Percentiles rank a stretch among this genome's conserved stretches.
Conservation (phyloP, 1,140 invertebrate genomes). For the Cherax quadricarinatus region DNA sequence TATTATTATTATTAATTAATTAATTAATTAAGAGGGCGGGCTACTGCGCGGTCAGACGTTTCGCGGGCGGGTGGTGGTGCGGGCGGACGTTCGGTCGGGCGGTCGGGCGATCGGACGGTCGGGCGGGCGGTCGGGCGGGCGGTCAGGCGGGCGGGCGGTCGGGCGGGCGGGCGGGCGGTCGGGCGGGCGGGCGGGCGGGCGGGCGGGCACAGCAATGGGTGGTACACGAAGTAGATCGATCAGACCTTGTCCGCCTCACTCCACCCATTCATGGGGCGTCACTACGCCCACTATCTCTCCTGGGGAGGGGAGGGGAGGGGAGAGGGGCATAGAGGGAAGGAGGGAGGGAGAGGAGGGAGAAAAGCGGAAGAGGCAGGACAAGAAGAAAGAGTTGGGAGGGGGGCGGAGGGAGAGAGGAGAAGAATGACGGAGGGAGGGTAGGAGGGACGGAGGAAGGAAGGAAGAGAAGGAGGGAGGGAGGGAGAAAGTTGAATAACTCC, state of each 20-base stretch:
- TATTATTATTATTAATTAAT: no score
- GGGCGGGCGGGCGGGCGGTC: no score
- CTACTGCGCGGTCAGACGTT: no score
- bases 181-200: background rate
- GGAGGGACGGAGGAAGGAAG: background rate
- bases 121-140: no score
- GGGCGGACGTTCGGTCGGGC: no score
- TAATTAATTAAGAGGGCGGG: no score
- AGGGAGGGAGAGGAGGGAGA: background rate
- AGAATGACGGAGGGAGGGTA: background rate
- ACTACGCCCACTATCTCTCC: background rate
- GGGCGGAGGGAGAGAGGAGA: background rate
- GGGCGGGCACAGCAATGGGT: background rate
- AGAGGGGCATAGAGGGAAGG: background rate
- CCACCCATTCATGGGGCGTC: conserved; percentile 6
- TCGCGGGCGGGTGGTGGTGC: no score
- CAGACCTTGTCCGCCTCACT: background rate
- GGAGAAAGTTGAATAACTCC: background rate
- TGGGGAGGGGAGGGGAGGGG: background rate
- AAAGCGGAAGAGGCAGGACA: background rate
- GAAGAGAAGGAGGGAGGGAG: background rate
- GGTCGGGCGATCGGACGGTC: no score
- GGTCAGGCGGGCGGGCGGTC: background rate
- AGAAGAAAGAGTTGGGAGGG: background rate
- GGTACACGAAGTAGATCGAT: conserved; percentile 14